Evolutionary conservation across 2,888 invertebrate species (phyloP), one percentile per base, ranked within the genome.

Genomic region (Sthenelais limicola): DNA sequence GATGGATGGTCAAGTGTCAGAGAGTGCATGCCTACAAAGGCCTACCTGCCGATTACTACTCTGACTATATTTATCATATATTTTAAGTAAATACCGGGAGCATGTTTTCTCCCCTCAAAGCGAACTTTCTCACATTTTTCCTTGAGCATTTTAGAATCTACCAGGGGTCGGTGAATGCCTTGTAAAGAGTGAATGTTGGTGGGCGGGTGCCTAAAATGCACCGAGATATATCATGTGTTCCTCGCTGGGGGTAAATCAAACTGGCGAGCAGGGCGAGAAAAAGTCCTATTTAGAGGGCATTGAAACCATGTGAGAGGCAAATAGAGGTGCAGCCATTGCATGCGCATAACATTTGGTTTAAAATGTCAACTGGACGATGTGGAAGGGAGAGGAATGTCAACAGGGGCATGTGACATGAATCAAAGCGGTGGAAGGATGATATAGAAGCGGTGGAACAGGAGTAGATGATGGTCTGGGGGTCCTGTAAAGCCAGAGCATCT

Each of bases 361-460:
- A 58, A 5, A 30, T 58, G 33, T 35, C 58, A 15, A 5, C 33
- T 58, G 58, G 35, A 7, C 4, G 58, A 15, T 33, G 32, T 54
- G n/a, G 4, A 26, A 32, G 21, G 54, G 3, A 4, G 58, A 33
- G 33, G 54, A 54, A 54, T 33, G 58, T 58, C 58, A 58, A 58
- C 58, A 58, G 35, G 3, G 38, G 35, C 58, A 58, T 35, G 58
- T 58, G 58, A 58, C 4, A 24, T 5, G 58, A 58, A 58, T 58
- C 33, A 58, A 58, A n/a, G n/a, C n/a, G n/a, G n/a, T 58, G 54
- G 43, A 43, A 18, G 43, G 43, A 9, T 43, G 43, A 18, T 18
- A 9, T 43, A 43, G 12, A 43, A 18, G 9, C 43, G 12, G 12
- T 43, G 12, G 9, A 9, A 18, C 43, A n/a, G n/a, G 51, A 21